Evolutionary conservation across 2,797 vertebrate species (phyloP), one percentile per base, ranked within the genome.

Genomic region (Diplodus puntazzo): DNA sequence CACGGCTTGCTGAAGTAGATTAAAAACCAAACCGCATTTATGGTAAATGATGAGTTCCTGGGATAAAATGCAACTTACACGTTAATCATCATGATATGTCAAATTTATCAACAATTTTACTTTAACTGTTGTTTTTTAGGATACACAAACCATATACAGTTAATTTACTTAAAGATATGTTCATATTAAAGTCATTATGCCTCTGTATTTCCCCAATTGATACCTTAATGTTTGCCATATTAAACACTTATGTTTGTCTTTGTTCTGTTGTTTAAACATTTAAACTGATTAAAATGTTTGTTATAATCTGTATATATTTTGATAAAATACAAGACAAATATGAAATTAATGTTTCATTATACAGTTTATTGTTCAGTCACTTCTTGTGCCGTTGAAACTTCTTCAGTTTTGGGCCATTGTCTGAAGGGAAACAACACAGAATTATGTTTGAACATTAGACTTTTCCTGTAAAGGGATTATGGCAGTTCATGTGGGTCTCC

Each of bases 361-460:
- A 46, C 12, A 65, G 59, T 86, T 89, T 87, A 87, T 88, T 88
- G 52, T 27, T 63, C 11, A 12, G 46, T 63, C 2, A 30, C 21
- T 52, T 69, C 49, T 46, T 79, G 7, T 6, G 11, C 70, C 49
- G 14, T 65, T 13, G 34, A 50, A 18, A 10, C 27, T 0, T 64
- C 55, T 63, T 93, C 80, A 91, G 78, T 94, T 92, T 79, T 87
- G 11, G 59, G 70, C 78, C 81, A 85, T 83, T 4, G 81, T 91
- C 90, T 93, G 53, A 49, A 85, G 73, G 27, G 52, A 73, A 81
- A 85, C 6, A 14, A 68, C 21, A 62, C 16, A 67, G 39, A 23
- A 46, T 67, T 52, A 59, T 9, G 11, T 79, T 72, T 53, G 3
- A 46, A 54, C 23, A 62, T 18, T 49, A 67, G 1, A 68, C 7